A percentile compares a stretch with the other conserved stretches of the same genome.
phyloP scores from a whole-genome alignment of 2,888 invertebrate species.

The Bruchidius siliquastri region DNA sequence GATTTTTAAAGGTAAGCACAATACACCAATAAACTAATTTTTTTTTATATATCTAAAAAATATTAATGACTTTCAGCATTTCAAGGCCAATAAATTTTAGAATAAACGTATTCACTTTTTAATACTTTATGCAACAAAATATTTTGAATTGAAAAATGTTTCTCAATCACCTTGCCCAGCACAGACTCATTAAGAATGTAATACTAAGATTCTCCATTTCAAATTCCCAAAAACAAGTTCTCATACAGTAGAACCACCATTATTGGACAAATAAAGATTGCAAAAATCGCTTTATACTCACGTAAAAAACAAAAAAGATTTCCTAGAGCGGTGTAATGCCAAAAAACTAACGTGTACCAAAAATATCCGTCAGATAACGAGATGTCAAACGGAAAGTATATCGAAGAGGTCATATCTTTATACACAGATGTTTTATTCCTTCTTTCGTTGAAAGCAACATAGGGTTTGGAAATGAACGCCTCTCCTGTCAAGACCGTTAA shows the following conservation, averaged over 20 bases:
- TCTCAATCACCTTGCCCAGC: too few species aligned
- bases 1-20: too few species aligned
- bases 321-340: not conserved
- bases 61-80: too few species aligned
- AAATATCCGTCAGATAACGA: not conserved
- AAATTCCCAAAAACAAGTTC: too few species aligned
- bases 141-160: too few species aligned
- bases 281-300: not conserved
- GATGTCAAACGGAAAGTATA: not conserved
- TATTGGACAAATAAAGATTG: not conserved
- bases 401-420: not conserved
- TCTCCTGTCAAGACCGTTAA: not conserved
- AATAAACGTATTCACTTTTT: too few species aligned
- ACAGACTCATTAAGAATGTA: too few species aligned
- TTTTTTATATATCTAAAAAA: too few species aligned
- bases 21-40: too few species aligned
- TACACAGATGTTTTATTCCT: not conserved
- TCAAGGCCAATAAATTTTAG: too few species aligned
- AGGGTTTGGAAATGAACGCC: not conserved
- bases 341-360: not conserved
- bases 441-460: not conserved
- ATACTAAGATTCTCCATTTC: too few species aligned
- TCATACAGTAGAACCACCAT: not conserved
- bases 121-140: too few species aligned
- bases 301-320: not conserved